Conservation (phyloP, 2,888 invertebrate genomes). For the Syrista parreyssii region DNA sequence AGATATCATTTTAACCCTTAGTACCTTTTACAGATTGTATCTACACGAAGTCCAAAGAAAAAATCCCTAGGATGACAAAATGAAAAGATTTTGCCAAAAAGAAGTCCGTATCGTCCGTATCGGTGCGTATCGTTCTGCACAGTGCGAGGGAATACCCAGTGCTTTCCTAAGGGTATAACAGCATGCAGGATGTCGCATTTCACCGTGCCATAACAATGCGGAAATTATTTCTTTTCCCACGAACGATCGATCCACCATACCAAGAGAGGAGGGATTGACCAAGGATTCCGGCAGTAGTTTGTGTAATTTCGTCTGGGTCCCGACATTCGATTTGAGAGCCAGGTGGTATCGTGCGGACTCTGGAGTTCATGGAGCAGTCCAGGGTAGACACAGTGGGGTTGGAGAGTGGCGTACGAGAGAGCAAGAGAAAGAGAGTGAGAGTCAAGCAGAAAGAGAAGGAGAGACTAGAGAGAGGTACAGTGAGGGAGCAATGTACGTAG, state of each 20-base stretch:
- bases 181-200: neutral
- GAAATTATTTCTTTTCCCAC: neutral
- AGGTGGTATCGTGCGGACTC: neutral
- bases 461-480: constrained; percentile 14
- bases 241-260: neutral
- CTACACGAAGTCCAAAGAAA: neutral
- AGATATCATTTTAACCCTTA: neutral
- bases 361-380: neutral
- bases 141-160: neutral
- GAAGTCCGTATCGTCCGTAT: no score
- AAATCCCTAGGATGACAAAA: neutral
- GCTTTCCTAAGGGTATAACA: neutral
- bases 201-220: neutral
- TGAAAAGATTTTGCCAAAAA: neutral
- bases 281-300: constrained; percentile 18
- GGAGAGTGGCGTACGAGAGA: constrained; percentile 15
- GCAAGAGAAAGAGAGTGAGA: constrained; percentile 13
- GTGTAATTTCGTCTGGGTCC: constrained; percentile 30
- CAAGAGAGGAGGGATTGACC: neutral
- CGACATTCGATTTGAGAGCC: constrained; percentile 7
- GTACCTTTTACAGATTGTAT: neutral
- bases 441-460: constrained; percentile 6
- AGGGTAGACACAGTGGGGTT: neutral
- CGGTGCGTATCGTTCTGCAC: neutral
- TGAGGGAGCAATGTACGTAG: constrained; percentile 10